These are phyloP conservation scores for Yponomeuta cagnagella DNA, from an alignment of 2,888 invertebrate genomes.

Conservation along the genomic window DNA sequence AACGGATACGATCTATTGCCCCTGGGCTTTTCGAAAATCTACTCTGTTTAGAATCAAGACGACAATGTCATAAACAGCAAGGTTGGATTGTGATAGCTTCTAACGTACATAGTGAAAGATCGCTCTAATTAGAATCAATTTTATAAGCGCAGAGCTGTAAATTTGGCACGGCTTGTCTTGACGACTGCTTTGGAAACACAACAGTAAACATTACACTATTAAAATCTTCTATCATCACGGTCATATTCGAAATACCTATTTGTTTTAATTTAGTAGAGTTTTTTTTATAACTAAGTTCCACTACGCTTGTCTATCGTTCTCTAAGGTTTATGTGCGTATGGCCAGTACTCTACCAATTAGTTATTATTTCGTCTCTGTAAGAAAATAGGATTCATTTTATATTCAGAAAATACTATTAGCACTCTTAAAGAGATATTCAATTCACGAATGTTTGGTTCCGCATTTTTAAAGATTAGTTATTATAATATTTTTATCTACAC, in stretches of 20 bases:
- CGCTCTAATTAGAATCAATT: not conserved
- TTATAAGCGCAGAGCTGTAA: conserved; percentile 25
- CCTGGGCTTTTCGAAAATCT: not conserved
- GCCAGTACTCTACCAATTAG: conserved; percentile 46
- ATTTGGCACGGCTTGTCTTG: conserved; percentile 59
- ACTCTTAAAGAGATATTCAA: conserved; percentile 55
- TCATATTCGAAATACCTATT: not conserved
- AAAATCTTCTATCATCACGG: not conserved
- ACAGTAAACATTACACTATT: not conserved
- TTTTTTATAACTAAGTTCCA: not conserved
- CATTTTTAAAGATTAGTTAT: conserved; percentile 3
- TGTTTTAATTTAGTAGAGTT: not conserved
- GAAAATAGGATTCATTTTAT: conserved; percentile 69
- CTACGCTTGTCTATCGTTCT: not conserved
- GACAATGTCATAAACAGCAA: not conserved
- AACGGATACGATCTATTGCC: not conserved
- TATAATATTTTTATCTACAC: conserved; percentile 8
- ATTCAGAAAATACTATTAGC: conserved; percentile 64
- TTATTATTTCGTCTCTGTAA: conserved; percentile 42
- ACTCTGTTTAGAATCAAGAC: not conserved
- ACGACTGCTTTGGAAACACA: conserved; percentile 4
- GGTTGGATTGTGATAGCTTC: not conserved
- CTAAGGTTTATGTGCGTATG: conserved; percentile 55
- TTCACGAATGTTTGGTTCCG: conserved; percentile 58
- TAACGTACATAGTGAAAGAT: not conserved